phyloP scores from a whole-genome alignment of 2,888 invertebrate species.

The Leuctra nigra region DNA sequence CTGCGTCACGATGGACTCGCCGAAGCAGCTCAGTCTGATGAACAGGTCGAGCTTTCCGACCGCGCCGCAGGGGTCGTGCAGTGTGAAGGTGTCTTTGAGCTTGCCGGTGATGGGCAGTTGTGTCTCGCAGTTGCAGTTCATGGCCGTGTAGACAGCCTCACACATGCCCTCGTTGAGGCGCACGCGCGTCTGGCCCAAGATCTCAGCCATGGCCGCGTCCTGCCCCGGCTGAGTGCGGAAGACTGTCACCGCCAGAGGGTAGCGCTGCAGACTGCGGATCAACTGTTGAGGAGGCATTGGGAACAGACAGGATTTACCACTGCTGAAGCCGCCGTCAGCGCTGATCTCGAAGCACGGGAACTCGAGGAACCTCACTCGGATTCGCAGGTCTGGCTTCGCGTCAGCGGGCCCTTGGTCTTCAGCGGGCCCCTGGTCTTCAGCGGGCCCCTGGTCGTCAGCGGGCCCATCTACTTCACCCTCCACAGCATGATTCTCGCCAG shows the following conservation, averaged over 20 bases:
- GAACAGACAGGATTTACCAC: constrained; percentile 26
- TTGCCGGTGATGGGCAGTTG: constrained; percentile 43
- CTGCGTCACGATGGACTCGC: constrained; percentile 56
- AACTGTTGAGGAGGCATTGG: constrained; percentile 24
- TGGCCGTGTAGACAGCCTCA: constrained; percentile 31
- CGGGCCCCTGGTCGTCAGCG: no score
- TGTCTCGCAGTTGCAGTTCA: constrained; percentile 28
- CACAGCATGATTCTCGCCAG: neutral
- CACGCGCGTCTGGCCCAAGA: constrained; percentile 18
- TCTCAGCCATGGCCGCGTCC: constrained; percentile 2
- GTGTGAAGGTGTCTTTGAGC: constrained; percentile 52
- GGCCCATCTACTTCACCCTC: neutral
- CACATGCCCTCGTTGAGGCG: constrained; percentile 25
- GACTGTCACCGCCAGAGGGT: constrained; percentile 24
- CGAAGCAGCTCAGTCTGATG: constrained; percentile 58
- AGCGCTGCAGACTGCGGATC: constrained; percentile 16
- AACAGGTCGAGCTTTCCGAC: constrained; percentile 55
- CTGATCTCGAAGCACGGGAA: constrained; percentile 33
- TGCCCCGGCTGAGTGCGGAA: neutral
- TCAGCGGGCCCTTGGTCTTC: no score
- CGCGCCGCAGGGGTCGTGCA: constrained; percentile 43
- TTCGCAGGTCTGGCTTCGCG: constrained; percentile 22
- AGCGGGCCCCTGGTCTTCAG: no score
- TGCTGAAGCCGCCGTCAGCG: constrained; percentile 23
- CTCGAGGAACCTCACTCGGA: constrained; percentile 32